Evolutionary conservation across 2,797 vertebrate species (phyloP).

Genomic region (Pseudochromis fuscus): DNA sequence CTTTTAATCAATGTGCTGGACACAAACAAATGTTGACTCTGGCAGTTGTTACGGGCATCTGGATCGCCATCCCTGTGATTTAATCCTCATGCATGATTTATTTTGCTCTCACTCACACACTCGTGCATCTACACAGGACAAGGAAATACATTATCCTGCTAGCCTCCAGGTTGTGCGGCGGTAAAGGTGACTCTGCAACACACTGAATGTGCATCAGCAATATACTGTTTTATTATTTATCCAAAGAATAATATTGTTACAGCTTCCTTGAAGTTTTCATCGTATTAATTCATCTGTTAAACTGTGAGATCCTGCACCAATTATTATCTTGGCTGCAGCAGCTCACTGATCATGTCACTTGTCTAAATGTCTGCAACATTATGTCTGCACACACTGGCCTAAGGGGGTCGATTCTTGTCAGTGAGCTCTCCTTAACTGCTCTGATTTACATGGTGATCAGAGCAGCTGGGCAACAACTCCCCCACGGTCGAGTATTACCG

Average conservation of each 20-base stretch:
- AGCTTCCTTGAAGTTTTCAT: not conserved
- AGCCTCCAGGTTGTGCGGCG: slow-evolving; percentile 24
- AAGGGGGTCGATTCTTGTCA: slow-evolving; percentile 72
- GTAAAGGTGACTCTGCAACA: slow-evolving; percentile 7
- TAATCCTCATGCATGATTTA: slow-evolving; percentile 49
- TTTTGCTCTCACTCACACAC: slow-evolving; percentile 3
- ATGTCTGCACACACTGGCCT: slow-evolving; percentile 46
- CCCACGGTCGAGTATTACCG: slow-evolving; percentile 42
- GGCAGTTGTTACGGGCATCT: slow-evolving; percentile 15
- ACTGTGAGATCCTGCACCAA: slow-evolving; percentile 10
- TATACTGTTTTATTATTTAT: not conserved
- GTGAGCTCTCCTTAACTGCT: slow-evolving; percentile 65
- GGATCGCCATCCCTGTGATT: slow-evolving; percentile 17
- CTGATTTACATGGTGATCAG: slow-evolving; percentile 77
- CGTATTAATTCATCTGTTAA: not conserved
- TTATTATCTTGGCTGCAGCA: not conserved
- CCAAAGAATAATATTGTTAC: not conserved
- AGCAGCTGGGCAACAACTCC: slow-evolving; percentile 61
- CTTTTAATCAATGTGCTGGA: slow-evolving; percentile 9
- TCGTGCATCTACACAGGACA: not conserved
- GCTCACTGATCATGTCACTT: slow-evolving; percentile 27
- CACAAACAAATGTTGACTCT: slow-evolving; percentile 29
- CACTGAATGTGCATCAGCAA: not conserved
- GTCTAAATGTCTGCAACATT: slow-evolving; percentile 61
- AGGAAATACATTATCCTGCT: slow-evolving; percentile 10